Evolutionary conservation across 2,113 vertebrate genomes (phyloP).

Genomic region (Atractosteus spatula): DNA sequence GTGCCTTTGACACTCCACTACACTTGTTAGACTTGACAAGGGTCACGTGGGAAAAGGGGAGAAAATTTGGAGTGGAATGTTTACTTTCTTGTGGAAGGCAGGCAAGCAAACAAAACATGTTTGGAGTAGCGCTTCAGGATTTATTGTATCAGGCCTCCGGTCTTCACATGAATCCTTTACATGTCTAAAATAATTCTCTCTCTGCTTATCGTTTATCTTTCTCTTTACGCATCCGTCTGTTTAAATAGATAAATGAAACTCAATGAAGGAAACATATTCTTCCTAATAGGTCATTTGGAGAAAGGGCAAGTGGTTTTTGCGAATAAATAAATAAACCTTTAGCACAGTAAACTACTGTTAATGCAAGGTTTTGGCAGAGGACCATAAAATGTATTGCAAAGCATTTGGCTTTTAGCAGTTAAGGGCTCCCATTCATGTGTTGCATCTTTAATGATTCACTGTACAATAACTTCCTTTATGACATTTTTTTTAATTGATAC

Average conservation of each 20-base stretch:
- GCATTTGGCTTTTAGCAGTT: conserved; percentile 1
- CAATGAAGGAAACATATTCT: conserved; percentile 31
- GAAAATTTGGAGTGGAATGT: background rate
- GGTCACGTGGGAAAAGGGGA: conserved; percentile 4
- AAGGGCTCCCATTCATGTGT: background rate
- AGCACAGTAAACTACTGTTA: conserved; percentile 5
- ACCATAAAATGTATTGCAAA: background rate
- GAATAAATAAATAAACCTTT: conserved; percentile 10
- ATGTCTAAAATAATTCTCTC: background rate
- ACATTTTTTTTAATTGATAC: background rate
- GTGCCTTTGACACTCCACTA: conserved; percentile 23
- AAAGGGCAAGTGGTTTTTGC: background rate
- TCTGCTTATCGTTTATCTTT: background rate
- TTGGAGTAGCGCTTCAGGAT: background rate
- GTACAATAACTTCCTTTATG: background rate
- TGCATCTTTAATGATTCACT: background rate
- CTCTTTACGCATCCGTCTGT: background rate
- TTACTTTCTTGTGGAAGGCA: background rate
- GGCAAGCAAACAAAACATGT: background rate
- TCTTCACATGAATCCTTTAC: background rate
- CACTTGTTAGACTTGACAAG: conserved; percentile 2
- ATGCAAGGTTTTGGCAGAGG: conserved; percentile 2
- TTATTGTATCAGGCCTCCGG: background rate
- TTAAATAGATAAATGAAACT: conserved; percentile 26
- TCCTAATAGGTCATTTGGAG: conserved; percentile 27